Evolutionary conservation across 2,888 invertebrate species (phyloP), one percentile per base, ranked within the genome.

Genomic region (Fragum whitleyi): DNA sequence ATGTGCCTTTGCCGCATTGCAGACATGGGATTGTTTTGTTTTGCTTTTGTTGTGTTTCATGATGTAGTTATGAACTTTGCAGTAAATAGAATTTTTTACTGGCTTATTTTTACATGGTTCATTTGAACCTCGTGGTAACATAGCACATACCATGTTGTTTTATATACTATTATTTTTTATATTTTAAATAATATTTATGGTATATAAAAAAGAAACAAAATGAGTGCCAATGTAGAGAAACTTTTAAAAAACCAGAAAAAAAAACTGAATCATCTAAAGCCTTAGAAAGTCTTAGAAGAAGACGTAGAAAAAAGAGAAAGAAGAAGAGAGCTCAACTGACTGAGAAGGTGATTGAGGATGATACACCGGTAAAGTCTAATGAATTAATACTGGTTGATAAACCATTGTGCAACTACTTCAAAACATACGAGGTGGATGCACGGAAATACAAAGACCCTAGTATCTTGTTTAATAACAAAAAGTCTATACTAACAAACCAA

Each of bases 161-260:
- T 59, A 23, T 59, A 59, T 59, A 53, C 53, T 26, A 59, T 59
- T 26, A 6, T 36, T 9, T 9, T 36, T 36, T 36, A 6, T 6
- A 6, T 6, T 36, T 36, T 36, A 9, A 36, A 36, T 6, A 21
- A 23, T 26, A 23, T 6, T 6, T 7, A 26, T 21, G 21, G n/a
- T 59, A 59, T 59, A 59, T 59, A 59, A 59, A 53, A 53, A 53
- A 59, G 59, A 59, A 59, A 59, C 28, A 59, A 59, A 59, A 59
- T 59, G 59, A 59, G 28, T 14, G 28, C 28, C 7, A 59, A 59
- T 59, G 59, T 59, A 59, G 7, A 59, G 28, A 59, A 59, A 59
- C 28, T 59, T 7, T 14, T 59, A 59, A 26, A 59, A 59, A 36
- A 36, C 32, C 32, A 36, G 32, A 9, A 9, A 36, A 3, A 36